phyloP scores from a whole-genome alignment of 2,888 invertebrate genomes.

The Melanargia galathea region DNA sequence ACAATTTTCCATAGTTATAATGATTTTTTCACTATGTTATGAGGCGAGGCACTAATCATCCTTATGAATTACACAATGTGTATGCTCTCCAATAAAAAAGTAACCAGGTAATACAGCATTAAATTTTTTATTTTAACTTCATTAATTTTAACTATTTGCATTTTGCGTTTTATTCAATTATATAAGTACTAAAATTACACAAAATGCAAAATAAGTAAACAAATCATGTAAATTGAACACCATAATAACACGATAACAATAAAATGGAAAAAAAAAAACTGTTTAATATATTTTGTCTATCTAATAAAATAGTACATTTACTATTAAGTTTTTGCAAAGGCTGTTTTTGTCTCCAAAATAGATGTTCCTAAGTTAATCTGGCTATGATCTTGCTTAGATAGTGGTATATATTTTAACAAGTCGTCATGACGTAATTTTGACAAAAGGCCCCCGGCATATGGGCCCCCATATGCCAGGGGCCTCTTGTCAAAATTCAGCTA shows the following conservation, averaged over 20 bases:
- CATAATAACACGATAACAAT: slow-evolving; percentile 32
- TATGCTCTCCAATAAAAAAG: not conserved
- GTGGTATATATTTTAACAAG: not conserved
- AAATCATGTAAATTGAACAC: slow-evolving; percentile 36
- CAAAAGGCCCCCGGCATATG: not conserved
- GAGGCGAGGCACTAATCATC: slow-evolving; percentile 7
- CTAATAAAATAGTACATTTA: slow-evolving; percentile 9
- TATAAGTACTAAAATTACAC: slow-evolving; percentile 10
- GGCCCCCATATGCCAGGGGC: too few relatives aligned
- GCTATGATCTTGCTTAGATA: not conserved
- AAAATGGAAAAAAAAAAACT: slow-evolving; percentile 34
- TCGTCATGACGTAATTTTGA: not conserved
- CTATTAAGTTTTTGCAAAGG: slow-evolving; percentile 4
- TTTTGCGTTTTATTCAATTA: slow-evolving; percentile 14
- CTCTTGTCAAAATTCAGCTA: too few relatives aligned
- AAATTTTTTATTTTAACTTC: not conserved
- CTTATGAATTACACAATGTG: not conserved
- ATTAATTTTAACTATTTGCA: slow-evolving; percentile 4
- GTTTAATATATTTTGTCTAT: slow-evolving; percentile 23
- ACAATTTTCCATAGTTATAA: not conserved
- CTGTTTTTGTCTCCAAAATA: not conserved
- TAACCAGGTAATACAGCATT: too few relatives aligned
- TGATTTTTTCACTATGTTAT: not conserved
- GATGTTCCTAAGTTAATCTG: not conserved
- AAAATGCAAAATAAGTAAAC: slow-evolving; percentile 21